phyloP scores from a whole-genome alignment of 2,888 invertebrate species.

The Axea sp. region DNA sequence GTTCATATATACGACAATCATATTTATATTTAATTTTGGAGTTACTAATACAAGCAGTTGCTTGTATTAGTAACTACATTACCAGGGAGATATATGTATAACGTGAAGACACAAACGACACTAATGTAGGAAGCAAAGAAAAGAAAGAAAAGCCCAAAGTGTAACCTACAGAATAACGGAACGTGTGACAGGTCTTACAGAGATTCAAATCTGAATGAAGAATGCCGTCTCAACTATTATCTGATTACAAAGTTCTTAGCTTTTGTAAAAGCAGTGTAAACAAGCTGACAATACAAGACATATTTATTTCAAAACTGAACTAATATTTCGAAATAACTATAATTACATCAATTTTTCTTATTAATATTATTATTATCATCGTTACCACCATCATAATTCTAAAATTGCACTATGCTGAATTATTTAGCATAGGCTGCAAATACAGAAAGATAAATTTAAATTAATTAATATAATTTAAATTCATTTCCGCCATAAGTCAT shows the following conservation, averaged over 20 bases:
- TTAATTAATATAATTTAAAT: too few species aligned
- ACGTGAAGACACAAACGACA: slow-evolving; percentile 45
- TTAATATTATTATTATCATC: too few species aligned
- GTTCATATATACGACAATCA: slow-evolving; percentile 19
- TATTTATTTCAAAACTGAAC: slow-evolving; percentile 43
- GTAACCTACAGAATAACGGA: slow-evolving; percentile 64
- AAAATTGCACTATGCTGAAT: too few species aligned
- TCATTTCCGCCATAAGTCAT: too few species aligned
- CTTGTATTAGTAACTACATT: slow-evolving; percentile 15
- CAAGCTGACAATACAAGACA: slow-evolving; percentile 63
- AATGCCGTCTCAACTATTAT: slow-evolving; percentile 64
- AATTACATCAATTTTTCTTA: slow-evolving; percentile 37
- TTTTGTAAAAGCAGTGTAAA: slow-evolving; percentile 62
- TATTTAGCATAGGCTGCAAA: too few species aligned
- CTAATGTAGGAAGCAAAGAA: slow-evolving; percentile 58
- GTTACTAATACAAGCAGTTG: slow-evolving; percentile 10
- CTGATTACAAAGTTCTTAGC: slow-evolving; percentile 64
- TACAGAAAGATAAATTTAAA: too few species aligned
- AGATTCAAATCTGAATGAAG: slow-evolving; percentile 68
- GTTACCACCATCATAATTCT: slow-evolving; percentile 16
- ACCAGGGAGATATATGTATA: slow-evolving; percentile 26
- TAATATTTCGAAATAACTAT: slow-evolving; percentile 35
- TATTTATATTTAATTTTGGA: slow-evolving; percentile 15
- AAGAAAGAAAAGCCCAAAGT: slow-evolving; percentile 61
- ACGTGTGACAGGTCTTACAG: slow-evolving; percentile 63